Percentiles rank a stretch among this genome's conserved stretches.
Conservation (phyloP, 2,797 vertebrate species). For the Eospalax fontanierii region DNA sequence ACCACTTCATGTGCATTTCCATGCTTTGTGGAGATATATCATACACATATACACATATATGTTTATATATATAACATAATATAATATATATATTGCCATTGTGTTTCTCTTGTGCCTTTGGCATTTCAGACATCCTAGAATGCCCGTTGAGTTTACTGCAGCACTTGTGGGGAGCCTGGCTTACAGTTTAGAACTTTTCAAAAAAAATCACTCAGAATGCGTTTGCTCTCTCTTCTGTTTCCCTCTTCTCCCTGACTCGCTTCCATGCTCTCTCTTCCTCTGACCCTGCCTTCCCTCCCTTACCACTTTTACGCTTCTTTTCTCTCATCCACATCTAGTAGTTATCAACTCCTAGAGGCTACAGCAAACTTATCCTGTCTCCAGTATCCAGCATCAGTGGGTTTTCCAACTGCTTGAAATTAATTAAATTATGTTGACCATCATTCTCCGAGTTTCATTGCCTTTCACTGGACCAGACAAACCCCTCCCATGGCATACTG, state of each 20-base stretch:
- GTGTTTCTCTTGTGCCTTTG: not conserved
- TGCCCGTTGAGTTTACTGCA: not conserved
- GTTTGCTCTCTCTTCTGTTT: not conserved
- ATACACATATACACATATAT: no score
- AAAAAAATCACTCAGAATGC: not conserved
- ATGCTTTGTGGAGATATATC: rapidly evolving
- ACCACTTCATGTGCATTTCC: not conserved
- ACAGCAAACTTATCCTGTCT: not conserved
- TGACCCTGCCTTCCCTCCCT: not conserved
- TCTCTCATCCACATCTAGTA: not conserved
- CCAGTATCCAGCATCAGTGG: not conserved
- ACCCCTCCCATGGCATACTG: not conserved
- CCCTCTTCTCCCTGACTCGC: not conserved
- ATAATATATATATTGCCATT: no score
- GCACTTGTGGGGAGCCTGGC: no score
- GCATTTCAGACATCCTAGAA: not conserved
- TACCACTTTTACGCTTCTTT: no score
- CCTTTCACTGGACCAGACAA: not conserved
- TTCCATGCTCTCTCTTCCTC: not conserved
- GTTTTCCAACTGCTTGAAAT: not conserved
- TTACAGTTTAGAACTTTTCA: not conserved
- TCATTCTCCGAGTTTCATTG: not conserved
- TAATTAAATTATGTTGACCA: not conserved
- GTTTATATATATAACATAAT: no score
- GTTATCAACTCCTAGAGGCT: not conserved